Evolutionary conservation across 2,797 vertebrate species (phyloP).

Genomic region (Sebastes cheni): DNA sequence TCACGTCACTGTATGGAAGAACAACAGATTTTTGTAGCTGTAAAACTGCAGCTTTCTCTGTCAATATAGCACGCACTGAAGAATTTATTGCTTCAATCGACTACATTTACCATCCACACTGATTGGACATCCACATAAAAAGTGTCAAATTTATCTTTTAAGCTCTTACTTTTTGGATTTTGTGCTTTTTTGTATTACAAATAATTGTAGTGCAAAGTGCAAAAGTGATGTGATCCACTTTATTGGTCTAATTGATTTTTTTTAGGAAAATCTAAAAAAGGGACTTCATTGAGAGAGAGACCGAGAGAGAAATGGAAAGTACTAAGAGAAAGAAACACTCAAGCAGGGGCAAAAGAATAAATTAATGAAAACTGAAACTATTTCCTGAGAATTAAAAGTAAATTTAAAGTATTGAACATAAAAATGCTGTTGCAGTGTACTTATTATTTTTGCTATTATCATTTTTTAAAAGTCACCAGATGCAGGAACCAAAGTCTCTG

Average conservation of each 20-base stretch:
- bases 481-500: no score
- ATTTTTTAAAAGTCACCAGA: background rate
- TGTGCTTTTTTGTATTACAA: no score
- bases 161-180: background rate
- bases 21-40: no score
- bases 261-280: background rate
- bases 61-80: no score
- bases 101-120: no score
- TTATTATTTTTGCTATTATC: background rate
- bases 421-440: background rate
- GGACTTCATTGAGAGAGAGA: background rate
- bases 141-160: background rate
- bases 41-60: no score
- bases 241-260: background rate
- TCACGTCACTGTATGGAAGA: no score
- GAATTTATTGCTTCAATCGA: no score
- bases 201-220: background rate
- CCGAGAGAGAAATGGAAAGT: background rate
- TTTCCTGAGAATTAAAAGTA: background rate
- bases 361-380: background rate
- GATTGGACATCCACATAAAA: no score
- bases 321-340: background rate
- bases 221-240: background rate
- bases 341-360: background rate
- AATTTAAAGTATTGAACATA: background rate